A percentile compares a stretch with the other conserved stretches of the same genome.
Conservation (phyloP, 2,797 vertebrate genomes). For the Anomalospiza imberbis region DNA sequence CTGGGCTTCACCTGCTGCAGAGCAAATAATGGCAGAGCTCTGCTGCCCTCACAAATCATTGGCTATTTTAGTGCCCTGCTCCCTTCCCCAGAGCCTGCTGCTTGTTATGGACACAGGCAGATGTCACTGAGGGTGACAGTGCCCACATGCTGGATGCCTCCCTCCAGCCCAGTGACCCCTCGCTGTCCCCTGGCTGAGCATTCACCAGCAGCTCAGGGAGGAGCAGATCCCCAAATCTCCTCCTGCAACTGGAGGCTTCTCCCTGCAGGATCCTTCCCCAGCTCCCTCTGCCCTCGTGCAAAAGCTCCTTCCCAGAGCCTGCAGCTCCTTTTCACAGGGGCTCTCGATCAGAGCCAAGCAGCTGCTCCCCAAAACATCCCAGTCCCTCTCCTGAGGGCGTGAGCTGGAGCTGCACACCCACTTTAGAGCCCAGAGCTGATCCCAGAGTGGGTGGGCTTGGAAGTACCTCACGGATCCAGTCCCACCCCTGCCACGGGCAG, state of each 20-base stretch:
- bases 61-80: background rate
- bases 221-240: background rate
- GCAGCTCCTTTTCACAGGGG: background rate
- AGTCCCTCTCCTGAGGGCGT: background rate
- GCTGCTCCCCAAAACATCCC: background rate
- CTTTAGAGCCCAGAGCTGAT: background rate
- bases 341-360: background rate
- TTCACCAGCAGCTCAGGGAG: background rate
- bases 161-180: background rate
- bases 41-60: background rate
- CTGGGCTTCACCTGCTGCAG: background rate
- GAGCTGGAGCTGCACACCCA: background rate
- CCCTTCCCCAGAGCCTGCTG: background rate
- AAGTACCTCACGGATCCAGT: background rate
- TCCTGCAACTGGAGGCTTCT: background rate
- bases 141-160: background rate
- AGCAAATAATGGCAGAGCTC: background rate
- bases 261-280: background rate
- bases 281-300: background rate
- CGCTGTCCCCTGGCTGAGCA: fast-evolving
- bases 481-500: background rate
- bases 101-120: background rate
- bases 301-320: background rate
- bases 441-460: background rate
- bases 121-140: background rate